phyloP scores from a whole-genome alignment of 35 echinoderm and acorn worm genomes.

The Apostichopus californicus region DNA sequence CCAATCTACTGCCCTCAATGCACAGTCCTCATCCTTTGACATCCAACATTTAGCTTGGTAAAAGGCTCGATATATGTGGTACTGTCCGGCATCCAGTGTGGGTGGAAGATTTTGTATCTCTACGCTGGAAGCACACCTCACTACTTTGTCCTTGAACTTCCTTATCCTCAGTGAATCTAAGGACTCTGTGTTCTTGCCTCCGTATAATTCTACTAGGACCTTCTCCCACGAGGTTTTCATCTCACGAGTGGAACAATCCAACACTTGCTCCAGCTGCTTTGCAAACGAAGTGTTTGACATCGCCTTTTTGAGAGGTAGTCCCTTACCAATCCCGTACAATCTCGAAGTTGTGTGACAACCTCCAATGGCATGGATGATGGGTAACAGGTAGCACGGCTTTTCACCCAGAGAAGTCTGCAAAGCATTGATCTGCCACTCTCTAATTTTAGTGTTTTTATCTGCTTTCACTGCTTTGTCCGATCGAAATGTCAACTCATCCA shows the following conservation, averaged over 20 bases:
- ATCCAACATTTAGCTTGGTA: no score
- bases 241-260: not conserved
- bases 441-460: no score
- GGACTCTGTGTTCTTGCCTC: not conserved
- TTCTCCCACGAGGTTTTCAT: not conserved
- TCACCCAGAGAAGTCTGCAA: no score
- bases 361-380: not conserved
- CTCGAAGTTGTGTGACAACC: not conserved
- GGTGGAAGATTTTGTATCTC: not conserved
- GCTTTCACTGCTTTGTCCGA: no score
- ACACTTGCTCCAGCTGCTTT: not conserved
- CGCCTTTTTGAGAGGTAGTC: not conserved
- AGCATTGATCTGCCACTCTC: no score
- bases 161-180: no score
- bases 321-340: not conserved
- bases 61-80: not conserved
- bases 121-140: not conserved
- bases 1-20: not conserved
- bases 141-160: slow-evolving; percentile 4
- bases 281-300: not conserved
- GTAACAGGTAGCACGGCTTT: not conserved
- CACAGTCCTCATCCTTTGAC: not conserved
- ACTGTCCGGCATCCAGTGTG: not conserved
- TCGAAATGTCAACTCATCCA: no score
- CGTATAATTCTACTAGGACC: not conserved